Percentiles rank a stretch among this genome's conserved stretches.
Conservation (phyloP, 2,113 vertebrate species). For the Rhinoptilus africanus region DNA sequence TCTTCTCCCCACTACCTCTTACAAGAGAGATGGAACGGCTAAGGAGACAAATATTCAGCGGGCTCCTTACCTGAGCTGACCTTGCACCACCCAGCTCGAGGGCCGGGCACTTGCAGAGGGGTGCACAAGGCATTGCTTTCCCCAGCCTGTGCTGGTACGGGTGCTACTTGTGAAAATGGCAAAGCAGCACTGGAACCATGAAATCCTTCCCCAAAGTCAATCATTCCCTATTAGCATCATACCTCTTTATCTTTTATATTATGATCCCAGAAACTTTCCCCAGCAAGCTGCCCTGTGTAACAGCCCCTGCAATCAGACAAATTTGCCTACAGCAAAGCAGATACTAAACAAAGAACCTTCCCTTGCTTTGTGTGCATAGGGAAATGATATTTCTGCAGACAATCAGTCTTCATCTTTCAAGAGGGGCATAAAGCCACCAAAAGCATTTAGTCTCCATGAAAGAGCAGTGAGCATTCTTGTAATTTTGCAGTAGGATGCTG, state of each 20-base stretch:
- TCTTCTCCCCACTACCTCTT: not conserved
- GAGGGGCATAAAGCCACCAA: not conserved
- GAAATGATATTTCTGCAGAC: not conserved
- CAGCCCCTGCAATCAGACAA: not conserved
- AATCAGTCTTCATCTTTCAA: not conserved
- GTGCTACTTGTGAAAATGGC: not conserved
- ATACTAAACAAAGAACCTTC: not conserved
- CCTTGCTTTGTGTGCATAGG: not conserved
- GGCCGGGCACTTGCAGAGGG: rapidly evolving
- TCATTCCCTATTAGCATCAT: not conserved
- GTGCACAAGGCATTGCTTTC: not conserved
- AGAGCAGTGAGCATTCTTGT: not conserved
- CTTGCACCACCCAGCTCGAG: not conserved
- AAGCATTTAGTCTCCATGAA: not conserved
- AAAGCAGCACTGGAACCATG: not conserved
- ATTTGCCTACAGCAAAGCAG: not conserved
- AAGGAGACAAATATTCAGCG: not conserved
- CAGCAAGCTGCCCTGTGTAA: not conserved
- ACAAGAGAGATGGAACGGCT: not conserved
- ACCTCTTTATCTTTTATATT: not conserved
- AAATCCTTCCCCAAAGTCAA: not conserved
- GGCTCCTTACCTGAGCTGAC: not conserved
- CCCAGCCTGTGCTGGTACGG: not conserved
- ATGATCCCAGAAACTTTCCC: not conserved
- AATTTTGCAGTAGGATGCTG: not conserved